Conservation (phyloP, 2,888 invertebrate genomes). For the Pediacus dermestoides region DNA sequence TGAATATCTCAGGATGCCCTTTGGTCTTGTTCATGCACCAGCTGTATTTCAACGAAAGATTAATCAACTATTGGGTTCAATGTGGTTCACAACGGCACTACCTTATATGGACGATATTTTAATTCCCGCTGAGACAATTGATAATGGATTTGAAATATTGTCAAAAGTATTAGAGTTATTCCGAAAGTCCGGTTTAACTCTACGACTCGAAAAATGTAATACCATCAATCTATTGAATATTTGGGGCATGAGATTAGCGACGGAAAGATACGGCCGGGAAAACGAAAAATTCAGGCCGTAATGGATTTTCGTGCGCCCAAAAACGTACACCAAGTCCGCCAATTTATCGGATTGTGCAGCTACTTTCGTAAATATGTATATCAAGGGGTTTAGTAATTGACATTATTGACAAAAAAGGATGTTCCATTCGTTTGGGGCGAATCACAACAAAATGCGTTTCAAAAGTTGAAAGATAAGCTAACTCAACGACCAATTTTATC, state of each 20-base stretch:
- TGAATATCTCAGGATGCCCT: too few relatives aligned
- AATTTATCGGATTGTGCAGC: slow-evolving; percentile 19
- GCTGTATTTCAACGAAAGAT: slow-evolving; percentile 21
- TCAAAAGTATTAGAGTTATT: slow-evolving; percentile 13
- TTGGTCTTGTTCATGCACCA: slow-evolving; percentile 38
- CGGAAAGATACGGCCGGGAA: slow-evolving; percentile 15
- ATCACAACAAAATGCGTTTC: slow-evolving; percentile 4
- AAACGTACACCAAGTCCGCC: slow-evolving; percentile 13
- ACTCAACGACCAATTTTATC: slow-evolving; percentile 10
- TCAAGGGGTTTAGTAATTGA: slow-evolving; percentile 10
- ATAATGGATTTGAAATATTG: slow-evolving; percentile 22
- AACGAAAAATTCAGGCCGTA: slow-evolving; percentile 19
- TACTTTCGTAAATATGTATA: slow-evolving; percentile 21
- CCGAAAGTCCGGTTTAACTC: slow-evolving; percentile 14
- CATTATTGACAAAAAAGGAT: slow-evolving; percentile 9
- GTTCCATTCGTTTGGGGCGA: not conserved
- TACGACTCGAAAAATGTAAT: slow-evolving; percentile 21
- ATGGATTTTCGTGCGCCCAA: slow-evolving; percentile 14
- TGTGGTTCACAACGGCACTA: slow-evolving; percentile 18
- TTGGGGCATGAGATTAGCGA: slow-evolving; percentile 21
- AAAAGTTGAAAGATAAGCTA: slow-evolving; percentile 5
- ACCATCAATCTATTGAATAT: slow-evolving; percentile 23
- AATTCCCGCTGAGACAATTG: slow-evolving; percentile 20
- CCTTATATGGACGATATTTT: slow-evolving; percentile 28
- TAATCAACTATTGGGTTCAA: slow-evolving; percentile 18